phyloP scores from a whole-genome alignment of 2,113 vertebrate species.

The Campylomormyrus tamandua region DNA sequence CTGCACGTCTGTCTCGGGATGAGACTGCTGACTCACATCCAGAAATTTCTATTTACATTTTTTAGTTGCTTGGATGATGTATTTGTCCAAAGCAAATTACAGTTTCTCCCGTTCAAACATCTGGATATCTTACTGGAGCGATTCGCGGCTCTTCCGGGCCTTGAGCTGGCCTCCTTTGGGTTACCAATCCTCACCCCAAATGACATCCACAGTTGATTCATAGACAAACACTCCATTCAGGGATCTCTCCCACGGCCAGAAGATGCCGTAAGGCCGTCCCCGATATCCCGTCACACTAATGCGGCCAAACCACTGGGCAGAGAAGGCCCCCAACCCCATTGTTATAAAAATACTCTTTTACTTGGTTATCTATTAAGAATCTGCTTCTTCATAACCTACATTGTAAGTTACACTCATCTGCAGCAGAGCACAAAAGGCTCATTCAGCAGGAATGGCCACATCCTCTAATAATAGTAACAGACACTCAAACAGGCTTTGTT shows the following conservation, averaged over 20 bases:
- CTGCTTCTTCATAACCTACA: neutral
- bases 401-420: neutral
- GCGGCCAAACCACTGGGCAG: neutral
- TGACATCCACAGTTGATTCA: neutral
- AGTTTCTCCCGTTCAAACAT: neutral
- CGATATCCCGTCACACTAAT: neutral
- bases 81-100: neutral
- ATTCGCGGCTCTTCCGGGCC: neutral
- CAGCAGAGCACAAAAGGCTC: neutral
- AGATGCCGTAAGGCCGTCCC: neutral
- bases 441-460: neutral
- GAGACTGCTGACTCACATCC: neutral
- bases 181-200: neutral
- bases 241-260: neutral
- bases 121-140: neutral
- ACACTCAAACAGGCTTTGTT: neutral
- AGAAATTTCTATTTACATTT: neutral
- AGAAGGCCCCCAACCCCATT: neutral
- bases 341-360: neutral
- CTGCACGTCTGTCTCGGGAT: neutral
- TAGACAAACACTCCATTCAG: neutral
- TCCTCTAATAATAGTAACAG: neutral
- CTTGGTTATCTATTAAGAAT: neutral
- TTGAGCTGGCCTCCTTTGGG: neutral
- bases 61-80: neutral